Base-by-base conservation (phyloP, 2,888 invertebrate genomes). In the Cryptocephalus moraei region DNA sequence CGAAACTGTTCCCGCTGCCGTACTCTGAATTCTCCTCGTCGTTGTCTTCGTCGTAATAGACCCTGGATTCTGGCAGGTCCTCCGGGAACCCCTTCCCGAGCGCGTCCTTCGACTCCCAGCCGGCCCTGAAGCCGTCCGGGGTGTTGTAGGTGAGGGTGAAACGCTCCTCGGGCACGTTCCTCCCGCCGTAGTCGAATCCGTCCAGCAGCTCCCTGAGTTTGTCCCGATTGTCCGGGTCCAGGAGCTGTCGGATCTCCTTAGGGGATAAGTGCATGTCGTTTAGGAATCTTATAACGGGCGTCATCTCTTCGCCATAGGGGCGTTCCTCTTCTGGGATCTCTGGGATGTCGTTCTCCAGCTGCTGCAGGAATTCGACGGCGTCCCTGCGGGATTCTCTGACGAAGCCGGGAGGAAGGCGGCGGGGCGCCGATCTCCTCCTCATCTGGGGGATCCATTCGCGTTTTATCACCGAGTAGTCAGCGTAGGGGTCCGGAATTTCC, bases 21-120 rank as follows among this genome's bases (percentile, higher is more conserved):
- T 64, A 63, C 48, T 68, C 67, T 34, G 60, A 39, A 31, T 51
- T 48, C 9, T 57, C 52, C 31, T 56, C 51, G 12, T 61, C 62
- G 44, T 77, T 77, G 34, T 74, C 75, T 60, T 78, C 78, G 48
- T 77, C 77, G 43, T 72, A 71, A 57, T 80, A 79, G 55, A 79
- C 75, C 46, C 79, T 71, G 11, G 73, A 74, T 62, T 81, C 79
- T 9, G 76, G 73, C 39, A 64, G 62, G 46, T 61, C 62, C 38
- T 59, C 61, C 10, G n/a, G 10, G 40, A 36, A 9, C 32, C 48
- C 50, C 13, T 43, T 39, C 11, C 48, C 50, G 38, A 33, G 57
- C 33, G 60, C 47, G 51, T 72, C 71, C 33, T 62, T 63, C 1
- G 67, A 63, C 52, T 73, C 73, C 62, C 68, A 68, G 9, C 72